These are phyloP conservation scores for Apotomis capreana DNA, from an alignment of 2,888 invertebrate genomes.

Conservation along the genomic window DNA sequence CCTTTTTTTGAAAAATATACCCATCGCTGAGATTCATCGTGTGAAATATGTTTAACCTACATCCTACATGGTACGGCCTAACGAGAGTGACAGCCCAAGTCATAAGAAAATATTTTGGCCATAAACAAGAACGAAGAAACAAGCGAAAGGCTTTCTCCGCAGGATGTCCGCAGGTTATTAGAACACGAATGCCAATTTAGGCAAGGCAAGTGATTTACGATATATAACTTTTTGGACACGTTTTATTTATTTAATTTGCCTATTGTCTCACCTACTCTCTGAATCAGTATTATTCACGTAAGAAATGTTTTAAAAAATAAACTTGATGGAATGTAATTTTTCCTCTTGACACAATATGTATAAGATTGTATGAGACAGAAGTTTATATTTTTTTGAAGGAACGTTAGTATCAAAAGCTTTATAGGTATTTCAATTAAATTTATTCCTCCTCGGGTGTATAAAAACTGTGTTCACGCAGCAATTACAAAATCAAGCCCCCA, in stretches of 20 bases:
- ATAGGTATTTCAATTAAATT: neutral
- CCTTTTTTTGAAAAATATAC: too few species aligned
- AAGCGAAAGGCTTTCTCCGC: conserved; percentile 23
- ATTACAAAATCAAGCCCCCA: conserved; percentile 33
- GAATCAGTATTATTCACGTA: too few species aligned
- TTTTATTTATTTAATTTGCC: neutral
- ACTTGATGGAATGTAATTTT: too few species aligned
- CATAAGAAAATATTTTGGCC: conserved; percentile 29
- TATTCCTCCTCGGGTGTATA: neutral
- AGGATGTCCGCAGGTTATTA: conserved; percentile 15
- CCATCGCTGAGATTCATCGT: neutral
- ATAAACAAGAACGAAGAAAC: conserved; percentile 21
- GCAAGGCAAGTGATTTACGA: conserved; percentile 20
- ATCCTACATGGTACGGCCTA: conserved; percentile 1
- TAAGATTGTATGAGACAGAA: too few species aligned
- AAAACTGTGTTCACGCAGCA: conserved; percentile 10
- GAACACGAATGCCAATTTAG: conserved; percentile 12
- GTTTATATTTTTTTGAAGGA: too few species aligned
- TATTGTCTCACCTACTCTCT: neutral
- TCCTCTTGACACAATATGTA: too few species aligned
- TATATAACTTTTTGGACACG: neutral
- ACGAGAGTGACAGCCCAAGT: conserved; percentile 17
- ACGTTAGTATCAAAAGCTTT: too few species aligned
- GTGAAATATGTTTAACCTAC: conserved; percentile 16
- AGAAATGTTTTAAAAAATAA: too few species aligned